Evolutionary conservation across 1,140 invertebrate genomes (phyloP).

Genomic region (Rhagoletis zephyria): DNA sequence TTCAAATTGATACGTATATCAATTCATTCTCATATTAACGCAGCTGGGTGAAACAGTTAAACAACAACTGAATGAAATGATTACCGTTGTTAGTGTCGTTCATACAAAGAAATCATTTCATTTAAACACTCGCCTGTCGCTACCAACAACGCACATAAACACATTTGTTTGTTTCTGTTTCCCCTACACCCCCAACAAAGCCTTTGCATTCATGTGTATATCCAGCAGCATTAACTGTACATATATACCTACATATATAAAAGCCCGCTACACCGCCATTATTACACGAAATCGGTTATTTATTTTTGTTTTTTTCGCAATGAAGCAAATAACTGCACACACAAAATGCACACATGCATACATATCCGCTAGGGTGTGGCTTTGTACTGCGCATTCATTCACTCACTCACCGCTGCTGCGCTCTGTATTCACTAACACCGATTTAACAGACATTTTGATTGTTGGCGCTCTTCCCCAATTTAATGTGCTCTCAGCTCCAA

Average conservation of each 20-base stretch:
- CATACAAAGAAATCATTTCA: conserved; percentile 52
- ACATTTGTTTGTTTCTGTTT: background rate
- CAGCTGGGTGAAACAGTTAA: conserved; percentile 24
- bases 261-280: conserved; percentile 33
- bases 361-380: background rate
- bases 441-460: conserved; percentile 35
- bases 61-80: conserved; percentile 39
- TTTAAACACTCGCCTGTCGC: conserved; percentile 17
- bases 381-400: too few relatives aligned
- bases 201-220: background rate
- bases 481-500: conserved; percentile 16
- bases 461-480: conserved; percentile 47
- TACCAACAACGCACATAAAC: conserved; percentile 1
- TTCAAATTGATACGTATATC: background rate
- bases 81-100: conserved; percentile 48
- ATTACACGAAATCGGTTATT: background rate
- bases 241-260: background rate
- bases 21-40: background rate
- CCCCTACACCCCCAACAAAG: background rate
- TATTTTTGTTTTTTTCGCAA: background rate
- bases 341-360: background rate
- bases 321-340: too few relatives aligned
- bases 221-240: background rate
- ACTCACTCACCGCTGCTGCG: background rate
- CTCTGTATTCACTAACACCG: background rate